Percentiles rank a stretch among this genome's conserved stretches.
phyloP scores from a whole-genome alignment of 2,888 invertebrate species.

The Plebejus argus region DNA sequence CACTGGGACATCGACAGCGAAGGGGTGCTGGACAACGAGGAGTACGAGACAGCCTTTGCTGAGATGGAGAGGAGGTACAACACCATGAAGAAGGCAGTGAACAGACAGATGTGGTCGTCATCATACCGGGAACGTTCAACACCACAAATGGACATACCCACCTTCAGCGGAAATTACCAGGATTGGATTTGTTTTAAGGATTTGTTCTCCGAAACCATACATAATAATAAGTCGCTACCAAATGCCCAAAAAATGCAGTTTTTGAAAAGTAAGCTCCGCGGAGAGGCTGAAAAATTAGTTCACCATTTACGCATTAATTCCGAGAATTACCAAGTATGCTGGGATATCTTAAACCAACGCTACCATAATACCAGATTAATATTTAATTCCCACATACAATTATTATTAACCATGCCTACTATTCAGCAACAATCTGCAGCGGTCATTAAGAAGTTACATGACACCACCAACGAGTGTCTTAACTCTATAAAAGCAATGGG shows the following conservation, averaged over 20 bases:
- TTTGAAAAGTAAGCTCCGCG: slow-evolving; percentile 25
- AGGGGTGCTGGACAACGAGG: not conserved
- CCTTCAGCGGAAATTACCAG: not conserved
- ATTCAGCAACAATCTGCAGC: too few species aligned
- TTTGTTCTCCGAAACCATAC: too few species aligned
- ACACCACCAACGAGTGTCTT: too few species aligned
- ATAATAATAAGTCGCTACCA: too few species aligned
- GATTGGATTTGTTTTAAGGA: not conserved
- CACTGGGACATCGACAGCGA: slow-evolving; percentile 31
- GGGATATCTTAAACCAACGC: slow-evolving; percentile 6
- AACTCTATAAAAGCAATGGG: not conserved
- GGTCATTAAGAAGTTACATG: too few species aligned
- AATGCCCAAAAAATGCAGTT: slow-evolving; percentile 16
- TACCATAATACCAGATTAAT: slow-evolving; percentile 1
- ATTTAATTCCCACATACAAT: too few species aligned
- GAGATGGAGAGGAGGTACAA: not conserved
- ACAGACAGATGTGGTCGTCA: not conserved
- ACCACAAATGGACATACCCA: not conserved
- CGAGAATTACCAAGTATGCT: slow-evolving; percentile 11
- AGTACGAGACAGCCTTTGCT: too few species aligned
- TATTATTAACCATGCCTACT: too few species aligned
- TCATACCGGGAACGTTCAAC: too few species aligned
- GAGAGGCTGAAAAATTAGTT: slow-evolving; percentile 29
- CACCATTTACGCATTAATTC: slow-evolving; percentile 19
- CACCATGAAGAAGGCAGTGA: not conserved